Evolutionary conservation across 2,797 vertebrate genomes (phyloP).

Genomic region (Myotis vivesi): DNA sequence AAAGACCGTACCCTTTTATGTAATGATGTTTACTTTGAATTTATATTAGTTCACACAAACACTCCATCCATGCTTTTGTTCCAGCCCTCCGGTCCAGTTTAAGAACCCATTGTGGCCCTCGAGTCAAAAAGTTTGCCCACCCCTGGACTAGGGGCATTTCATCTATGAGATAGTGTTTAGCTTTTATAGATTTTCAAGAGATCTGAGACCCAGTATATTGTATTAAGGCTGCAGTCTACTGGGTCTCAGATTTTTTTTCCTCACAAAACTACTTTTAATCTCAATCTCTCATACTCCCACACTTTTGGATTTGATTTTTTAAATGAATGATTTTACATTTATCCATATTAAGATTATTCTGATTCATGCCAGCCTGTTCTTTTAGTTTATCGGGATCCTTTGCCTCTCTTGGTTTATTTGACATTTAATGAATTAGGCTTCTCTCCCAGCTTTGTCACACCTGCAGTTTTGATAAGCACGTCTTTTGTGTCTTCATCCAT

Average conservation of each 20-base stretch:
- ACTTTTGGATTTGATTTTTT: background rate
- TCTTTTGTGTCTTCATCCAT: constrained; percentile 66
- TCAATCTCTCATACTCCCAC: background rate
- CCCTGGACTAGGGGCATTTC: background rate
- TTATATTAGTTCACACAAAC: no score
- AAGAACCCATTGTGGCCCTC: no score
- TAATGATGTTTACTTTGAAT: no score
- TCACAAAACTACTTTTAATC: background rate
- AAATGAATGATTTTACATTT: background rate
- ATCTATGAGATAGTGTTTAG: background rate
- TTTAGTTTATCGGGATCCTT: background rate
- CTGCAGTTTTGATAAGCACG: constrained; percentile 55
- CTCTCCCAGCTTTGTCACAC: constrained; percentile 47
- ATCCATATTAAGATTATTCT: background rate
- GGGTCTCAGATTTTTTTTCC: background rate
- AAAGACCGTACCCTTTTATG: no score
- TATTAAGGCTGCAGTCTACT: background rate
- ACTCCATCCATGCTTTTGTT: no score
- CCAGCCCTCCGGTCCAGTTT: no score
- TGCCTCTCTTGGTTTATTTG: constrained; percentile 46
- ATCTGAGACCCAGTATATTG: background rate
- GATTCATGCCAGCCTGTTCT: background rate
- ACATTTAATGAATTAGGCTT: constrained; percentile 38
- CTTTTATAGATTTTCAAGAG: background rate
- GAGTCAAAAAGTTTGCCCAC: no score